Base-by-base conservation (phyloP, 2,797 vertebrate species). In the Galagoides demidoff region DNA sequence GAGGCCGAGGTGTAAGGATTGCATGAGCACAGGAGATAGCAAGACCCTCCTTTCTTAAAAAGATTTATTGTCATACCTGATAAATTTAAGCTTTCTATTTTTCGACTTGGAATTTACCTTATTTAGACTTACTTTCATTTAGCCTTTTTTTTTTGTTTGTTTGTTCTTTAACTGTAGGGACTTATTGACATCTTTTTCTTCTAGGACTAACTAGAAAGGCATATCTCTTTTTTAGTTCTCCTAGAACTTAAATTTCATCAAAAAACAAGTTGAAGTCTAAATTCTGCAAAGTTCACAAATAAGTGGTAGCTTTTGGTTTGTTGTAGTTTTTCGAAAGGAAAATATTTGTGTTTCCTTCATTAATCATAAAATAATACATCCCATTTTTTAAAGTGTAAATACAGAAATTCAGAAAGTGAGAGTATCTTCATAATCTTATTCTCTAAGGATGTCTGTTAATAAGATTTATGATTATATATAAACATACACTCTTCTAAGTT, bases 241-340 rank as follows among this genome's bases (percentile, higher is more conserved):
- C 37, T 77, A 61, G 70, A 77, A 63, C 52, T 77, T 93, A 78
- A 83, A 71, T 93, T 90, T 93, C 29, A 37, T 66, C 45, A 84
- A 66, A 90, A 78, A 68, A 71, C 34, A 29, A n/a, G 6, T 84
- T 81, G 76, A 37, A 55, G 11, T 96, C 77, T 95, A 64, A 90
- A 78, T 59, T 90, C 87, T 93, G 39, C 64, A 39, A 37, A 23
- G 29, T 70, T 22, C 68, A 45, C 27, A 90, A 71, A 16, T 70
- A 94, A 76, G 22, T 78, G 70, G 27, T 77, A 45, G 29, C 5
- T 57, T 95, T 90, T 79, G 31, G 37, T 92, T 70, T 90, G 34
- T 39, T 73, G 64, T 77, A 81, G 61, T 61, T 92, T 95, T 93
- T 91, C 49, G 52, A 45, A 94, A 92, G 43, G 66, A 90, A 89